Evolutionary conservation across 2,888 invertebrate species (phyloP).

Genomic region (Eupithecia subumbrata): DNA sequence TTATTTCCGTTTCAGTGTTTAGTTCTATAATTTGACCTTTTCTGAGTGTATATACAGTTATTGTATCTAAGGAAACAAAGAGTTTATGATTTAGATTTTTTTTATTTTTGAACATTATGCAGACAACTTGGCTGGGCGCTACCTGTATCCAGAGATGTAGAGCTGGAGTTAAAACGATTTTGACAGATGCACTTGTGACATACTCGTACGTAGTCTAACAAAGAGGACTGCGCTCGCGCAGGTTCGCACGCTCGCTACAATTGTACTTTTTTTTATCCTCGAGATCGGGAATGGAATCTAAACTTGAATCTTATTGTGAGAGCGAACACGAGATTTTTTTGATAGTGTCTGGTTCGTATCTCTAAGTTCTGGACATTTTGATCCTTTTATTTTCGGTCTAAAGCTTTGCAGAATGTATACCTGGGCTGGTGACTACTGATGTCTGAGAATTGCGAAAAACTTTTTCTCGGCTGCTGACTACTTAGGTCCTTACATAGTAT

Average conservation of each 20-base stretch:
- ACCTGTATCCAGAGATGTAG: conserved; percentile 53
- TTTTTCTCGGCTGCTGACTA: too few relatives aligned
- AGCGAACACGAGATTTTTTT: conserved; percentile 57
- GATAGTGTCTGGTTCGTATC: conserved; percentile 38
- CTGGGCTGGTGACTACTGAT: background rate
- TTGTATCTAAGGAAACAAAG: too few relatives aligned
- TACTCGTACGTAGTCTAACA: conserved; percentile 62
- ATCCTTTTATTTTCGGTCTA: conserved; percentile 4
- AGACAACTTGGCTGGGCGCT: conserved; percentile 18
- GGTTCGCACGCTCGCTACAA: conserved; percentile 78
- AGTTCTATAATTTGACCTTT: too few relatives aligned
- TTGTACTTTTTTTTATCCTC: conserved; percentile 64
- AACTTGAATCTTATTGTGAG: conserved; percentile 74
- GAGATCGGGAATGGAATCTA: conserved; percentile 69
- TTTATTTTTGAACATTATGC: background rate
- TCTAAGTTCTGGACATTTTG: conserved; percentile 17
- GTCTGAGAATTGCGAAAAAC: background rate
- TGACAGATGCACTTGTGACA: conserved; percentile 74
- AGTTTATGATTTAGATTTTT: too few relatives aligned
- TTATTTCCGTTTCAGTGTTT: too few relatives aligned
- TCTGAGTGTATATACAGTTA: too few relatives aligned
- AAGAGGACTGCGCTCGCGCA: conserved; percentile 67
- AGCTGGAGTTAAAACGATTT: conserved; percentile 58
- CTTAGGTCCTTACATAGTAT: too few relatives aligned
- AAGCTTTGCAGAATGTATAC: background rate